Percentiles rank a stretch among this genome's conserved stretches.
phyloP scores from a whole-genome alignment of 2,113 vertebrate species.

The Ageneiosus marmoratus region DNA sequence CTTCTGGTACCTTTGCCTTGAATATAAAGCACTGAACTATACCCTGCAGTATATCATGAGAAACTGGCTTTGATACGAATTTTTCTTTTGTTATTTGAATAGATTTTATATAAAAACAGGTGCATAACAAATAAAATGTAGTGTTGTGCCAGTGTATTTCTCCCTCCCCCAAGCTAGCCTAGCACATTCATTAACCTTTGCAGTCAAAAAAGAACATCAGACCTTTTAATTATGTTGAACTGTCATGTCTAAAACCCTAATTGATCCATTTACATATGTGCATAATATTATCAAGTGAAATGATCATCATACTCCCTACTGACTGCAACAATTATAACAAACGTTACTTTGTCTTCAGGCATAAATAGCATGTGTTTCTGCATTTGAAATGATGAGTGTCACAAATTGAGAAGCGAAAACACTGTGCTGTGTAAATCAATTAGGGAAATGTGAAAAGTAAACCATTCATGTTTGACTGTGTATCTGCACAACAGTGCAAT shows the following conservation, averaged over 20 bases:
- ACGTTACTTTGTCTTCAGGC: constrained; percentile 64
- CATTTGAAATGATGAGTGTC: constrained; percentile 71
- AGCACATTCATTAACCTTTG: constrained; percentile 76
- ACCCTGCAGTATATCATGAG: constrained; percentile 66
- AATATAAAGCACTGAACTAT: constrained; percentile 57
- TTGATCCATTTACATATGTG: constrained; percentile 79
- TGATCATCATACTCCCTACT: constrained; percentile 73
- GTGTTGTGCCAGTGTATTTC: neutral
- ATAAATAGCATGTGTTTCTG: constrained; percentile 59
- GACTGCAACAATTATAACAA: constrained; percentile 73
- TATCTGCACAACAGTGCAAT: constrained; percentile 57
- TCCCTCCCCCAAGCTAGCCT: neutral
- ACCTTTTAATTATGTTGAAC: constrained; percentile 76
- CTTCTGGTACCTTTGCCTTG: constrained; percentile 56
- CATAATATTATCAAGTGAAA: constrained; percentile 72
- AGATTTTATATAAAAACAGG: constrained; percentile 55
- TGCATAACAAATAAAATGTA: constrained; percentile 33
- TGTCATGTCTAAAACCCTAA: constrained; percentile 69
- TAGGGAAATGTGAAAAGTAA: constrained; percentile 74
- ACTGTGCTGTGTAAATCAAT: constrained; percentile 78
- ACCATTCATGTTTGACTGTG: constrained; percentile 65
- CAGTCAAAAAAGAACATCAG: constrained; percentile 71
- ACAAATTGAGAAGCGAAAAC: constrained; percentile 69
- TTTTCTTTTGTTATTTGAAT: constrained; percentile 65
- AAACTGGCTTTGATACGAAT: constrained; percentile 69